Conservation (phyloP, 2,113 vertebrate genomes). For the Rhagologus leucostigma region DNA sequence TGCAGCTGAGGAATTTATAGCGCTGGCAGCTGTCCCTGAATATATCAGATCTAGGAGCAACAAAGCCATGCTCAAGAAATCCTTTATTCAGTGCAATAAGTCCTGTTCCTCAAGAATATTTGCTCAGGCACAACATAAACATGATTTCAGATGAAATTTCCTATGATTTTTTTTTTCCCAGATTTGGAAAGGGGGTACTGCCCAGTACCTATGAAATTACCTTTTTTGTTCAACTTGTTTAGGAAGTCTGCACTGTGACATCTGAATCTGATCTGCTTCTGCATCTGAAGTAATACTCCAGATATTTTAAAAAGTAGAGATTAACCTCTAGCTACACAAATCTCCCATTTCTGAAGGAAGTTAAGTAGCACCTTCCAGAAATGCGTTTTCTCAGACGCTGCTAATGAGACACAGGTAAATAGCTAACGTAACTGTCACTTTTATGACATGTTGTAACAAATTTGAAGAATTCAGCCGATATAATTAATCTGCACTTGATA, state of each 20-base stretch:
- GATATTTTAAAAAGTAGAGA: background rate
- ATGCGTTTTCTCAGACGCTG: background rate
- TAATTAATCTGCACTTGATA: background rate
- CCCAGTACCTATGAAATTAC: background rate
- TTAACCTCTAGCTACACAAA: background rate
- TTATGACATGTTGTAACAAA: background rate
- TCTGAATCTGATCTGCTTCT: background rate
- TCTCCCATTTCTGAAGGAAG: background rate
- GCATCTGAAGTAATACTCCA: background rate
- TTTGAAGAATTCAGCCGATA: background rate
- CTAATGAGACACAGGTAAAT: background rate
- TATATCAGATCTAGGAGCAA: background rate
- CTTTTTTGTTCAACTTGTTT: background rate
- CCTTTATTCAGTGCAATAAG: background rate
- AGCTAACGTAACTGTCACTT: background rate
- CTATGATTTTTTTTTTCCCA: fast-evolving
- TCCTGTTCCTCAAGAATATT: background rate
- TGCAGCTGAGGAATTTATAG: background rate
- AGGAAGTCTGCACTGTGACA: background rate
- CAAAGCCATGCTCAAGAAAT: background rate
- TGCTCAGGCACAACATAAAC: background rate
- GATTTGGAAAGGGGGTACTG: background rate
- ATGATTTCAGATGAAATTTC: background rate
- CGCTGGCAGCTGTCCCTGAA: background rate
- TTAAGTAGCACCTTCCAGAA: background rate